phyloP scores from a whole-genome alignment of 2,797 vertebrate species.

The Peromyscus attwateri region DNA sequence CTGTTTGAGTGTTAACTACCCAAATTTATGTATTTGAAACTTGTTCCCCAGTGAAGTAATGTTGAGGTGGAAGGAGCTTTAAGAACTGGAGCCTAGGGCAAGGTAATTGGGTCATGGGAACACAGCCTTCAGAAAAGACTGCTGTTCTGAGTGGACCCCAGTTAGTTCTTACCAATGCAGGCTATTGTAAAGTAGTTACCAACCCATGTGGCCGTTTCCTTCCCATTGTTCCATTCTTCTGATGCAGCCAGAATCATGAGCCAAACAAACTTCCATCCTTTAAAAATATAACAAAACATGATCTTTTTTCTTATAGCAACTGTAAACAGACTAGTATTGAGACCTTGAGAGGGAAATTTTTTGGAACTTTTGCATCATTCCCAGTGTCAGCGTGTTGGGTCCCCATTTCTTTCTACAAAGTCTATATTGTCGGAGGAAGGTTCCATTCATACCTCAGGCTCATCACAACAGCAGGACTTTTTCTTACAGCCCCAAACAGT shows the following conservation, averaged over 20 bases:
- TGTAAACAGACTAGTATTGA: not conserved
- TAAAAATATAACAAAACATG: not conserved
- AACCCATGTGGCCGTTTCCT: not conserved
- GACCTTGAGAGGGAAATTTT: not conserved
- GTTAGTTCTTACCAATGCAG: not conserved
- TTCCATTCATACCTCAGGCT: not conserved
- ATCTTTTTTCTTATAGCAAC: not conserved
- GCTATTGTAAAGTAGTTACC: not conserved
- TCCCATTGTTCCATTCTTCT: not conserved
- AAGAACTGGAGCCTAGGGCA: not conserved
- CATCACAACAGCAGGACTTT: not conserved
- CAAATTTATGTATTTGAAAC: not conserved
- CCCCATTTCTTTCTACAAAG: not conserved
- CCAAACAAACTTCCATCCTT: not conserved
- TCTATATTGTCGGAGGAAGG: not conserved
- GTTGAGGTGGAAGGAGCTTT: not conserved
- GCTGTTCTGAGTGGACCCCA: not conserved
- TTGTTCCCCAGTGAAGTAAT: not conserved
- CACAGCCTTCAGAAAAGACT: not conserved
- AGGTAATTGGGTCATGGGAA: not conserved
- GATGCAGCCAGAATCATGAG: not conserved
- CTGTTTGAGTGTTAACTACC: not conserved
- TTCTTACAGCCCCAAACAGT: not conserved
- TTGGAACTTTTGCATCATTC: not conserved
- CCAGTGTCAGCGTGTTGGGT: not conserved